Percentiles rank a stretch among this genome's conserved stretches.
Conservation (phyloP, 2,797 vertebrate genomes). For the Artibeus jamaicensis region DNA sequence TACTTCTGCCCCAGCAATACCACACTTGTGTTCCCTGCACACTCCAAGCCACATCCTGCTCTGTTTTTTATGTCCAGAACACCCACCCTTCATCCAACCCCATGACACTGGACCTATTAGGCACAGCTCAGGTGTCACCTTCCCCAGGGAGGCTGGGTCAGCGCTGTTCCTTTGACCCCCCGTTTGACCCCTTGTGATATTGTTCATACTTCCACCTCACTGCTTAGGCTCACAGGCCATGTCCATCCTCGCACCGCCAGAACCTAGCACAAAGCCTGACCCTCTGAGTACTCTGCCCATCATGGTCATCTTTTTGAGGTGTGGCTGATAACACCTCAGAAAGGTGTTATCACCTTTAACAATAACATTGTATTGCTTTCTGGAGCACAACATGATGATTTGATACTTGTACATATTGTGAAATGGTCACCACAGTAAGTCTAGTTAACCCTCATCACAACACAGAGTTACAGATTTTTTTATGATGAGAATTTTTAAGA, state of each 20-base stretch:
- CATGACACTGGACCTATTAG: background rate
- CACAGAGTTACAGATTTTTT: background rate
- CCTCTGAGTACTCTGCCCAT: too few species aligned
- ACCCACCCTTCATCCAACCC: fast-evolving
- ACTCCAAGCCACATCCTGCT: fast-evolving
- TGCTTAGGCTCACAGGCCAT: background rate
- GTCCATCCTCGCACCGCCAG: background rate
- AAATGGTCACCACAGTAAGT: background rate
- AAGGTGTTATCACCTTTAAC: too few species aligned
- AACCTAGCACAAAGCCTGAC: background rate
- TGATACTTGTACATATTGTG: background rate
- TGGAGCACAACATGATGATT: background rate
- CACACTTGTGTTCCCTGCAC: background rate
- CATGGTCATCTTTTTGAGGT: background rate
- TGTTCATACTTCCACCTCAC: background rate
- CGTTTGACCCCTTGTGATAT: background rate
- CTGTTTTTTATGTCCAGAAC: background rate
- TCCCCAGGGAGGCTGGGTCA: background rate
- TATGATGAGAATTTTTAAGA: background rate
- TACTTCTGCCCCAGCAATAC: background rate
- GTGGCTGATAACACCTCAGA: background rate
- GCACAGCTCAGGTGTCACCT: background rate
- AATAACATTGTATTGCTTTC: background rate
- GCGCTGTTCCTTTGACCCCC: background rate
- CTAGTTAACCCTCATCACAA: background rate